Evolutionary conservation across 2,888 invertebrate species (phyloP).

Genomic region (Lamellibrachia columna): DNA sequence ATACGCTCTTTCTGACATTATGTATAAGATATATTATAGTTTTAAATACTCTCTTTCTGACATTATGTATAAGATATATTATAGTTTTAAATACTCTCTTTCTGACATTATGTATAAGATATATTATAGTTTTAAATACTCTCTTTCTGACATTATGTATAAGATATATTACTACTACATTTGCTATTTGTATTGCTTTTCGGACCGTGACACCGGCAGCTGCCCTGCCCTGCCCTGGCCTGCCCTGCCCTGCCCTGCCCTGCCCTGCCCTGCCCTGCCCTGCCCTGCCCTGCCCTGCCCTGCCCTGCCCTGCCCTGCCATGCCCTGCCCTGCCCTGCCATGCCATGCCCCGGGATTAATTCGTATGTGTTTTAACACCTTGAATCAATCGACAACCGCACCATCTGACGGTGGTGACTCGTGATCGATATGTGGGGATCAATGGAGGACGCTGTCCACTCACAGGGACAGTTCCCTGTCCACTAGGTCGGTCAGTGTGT

Average conservation of each 20-base stretch:
- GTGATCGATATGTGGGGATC: not conserved
- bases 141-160: too few species aligned
- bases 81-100: too few species aligned
- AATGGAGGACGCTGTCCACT: not conserved
- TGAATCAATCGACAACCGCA: not conserved
- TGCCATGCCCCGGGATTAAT: not conserved
- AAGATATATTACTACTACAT: not conserved
- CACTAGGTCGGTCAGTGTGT: not conserved
- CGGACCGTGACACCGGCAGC: not conserved
- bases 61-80: too few species aligned
- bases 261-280: not conserved
- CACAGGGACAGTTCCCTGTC: not conserved
- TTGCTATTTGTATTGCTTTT: not conserved
- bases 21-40: too few species aligned
- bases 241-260: not conserved
- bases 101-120: too few species aligned
- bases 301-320: not conserved
- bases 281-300: not conserved
- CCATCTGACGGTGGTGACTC: not conserved
- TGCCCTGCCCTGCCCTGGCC: not conserved
- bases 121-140: too few species aligned
- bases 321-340: not conserved
- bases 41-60: too few species aligned
- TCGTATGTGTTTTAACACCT: not conserved
- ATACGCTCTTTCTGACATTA: too few species aligned